phyloP scores from a whole-genome alignment of 2,888 invertebrate genomes.

The Pseudoips prasinana region DNA sequence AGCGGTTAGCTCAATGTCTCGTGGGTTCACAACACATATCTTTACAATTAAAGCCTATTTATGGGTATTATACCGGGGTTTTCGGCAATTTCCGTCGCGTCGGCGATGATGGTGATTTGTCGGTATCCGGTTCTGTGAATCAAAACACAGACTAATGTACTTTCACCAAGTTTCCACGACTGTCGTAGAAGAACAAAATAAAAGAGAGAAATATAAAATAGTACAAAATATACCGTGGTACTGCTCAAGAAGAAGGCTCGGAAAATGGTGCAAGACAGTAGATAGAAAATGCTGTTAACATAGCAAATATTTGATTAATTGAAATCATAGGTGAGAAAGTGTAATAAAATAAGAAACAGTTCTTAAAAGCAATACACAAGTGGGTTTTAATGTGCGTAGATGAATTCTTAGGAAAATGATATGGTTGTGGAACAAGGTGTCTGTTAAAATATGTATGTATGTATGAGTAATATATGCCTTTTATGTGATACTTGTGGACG shows the following conservation, averaged over 20 bases:
- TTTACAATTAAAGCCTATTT: constrained; percentile 78
- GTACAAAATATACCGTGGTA: constrained; percentile 34
- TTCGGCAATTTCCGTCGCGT: constrained; percentile 97
- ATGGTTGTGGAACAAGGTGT: neutral
- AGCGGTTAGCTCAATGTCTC: constrained; percentile 66
- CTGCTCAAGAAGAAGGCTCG: constrained; percentile 41
- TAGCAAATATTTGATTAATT: constrained; percentile 25
- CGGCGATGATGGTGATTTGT: constrained; percentile 94
- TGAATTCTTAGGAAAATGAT: no score
- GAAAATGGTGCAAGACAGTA: constrained; percentile 34
- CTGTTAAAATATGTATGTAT: no score
- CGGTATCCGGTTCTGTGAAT: constrained; percentile 90
- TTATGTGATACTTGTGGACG: no score
- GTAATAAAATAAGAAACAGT: constrained; percentile 10
- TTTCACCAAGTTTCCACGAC: constrained; percentile 23
- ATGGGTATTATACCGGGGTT: constrained; percentile 95
- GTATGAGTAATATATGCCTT: no score
- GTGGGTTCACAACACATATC: constrained; percentile 82
- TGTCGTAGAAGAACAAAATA: constrained; percentile 10
- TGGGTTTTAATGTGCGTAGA: no score
- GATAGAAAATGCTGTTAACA: constrained; percentile 31
- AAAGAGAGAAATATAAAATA: constrained; percentile 24
- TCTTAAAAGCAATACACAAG: constrained; percentile 1
- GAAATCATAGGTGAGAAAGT: constrained; percentile 30
- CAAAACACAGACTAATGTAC: constrained; percentile 62